Evolutionary conservation across 1,140 invertebrate species (phyloP).

Genomic region (Phthorimaea operculella): DNA sequence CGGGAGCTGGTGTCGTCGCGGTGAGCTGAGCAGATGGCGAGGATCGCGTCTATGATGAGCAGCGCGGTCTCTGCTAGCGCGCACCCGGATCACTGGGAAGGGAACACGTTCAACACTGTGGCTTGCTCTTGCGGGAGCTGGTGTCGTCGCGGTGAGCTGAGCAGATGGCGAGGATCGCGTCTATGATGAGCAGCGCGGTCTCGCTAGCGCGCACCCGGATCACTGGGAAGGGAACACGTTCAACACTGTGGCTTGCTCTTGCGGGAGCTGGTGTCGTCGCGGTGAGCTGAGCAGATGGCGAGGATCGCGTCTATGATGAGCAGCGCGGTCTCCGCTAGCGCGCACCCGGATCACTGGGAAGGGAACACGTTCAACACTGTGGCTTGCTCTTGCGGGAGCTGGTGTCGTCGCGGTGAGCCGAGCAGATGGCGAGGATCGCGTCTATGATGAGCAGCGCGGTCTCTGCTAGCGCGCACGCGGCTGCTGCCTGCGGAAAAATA

Average conservation of each 20-base stretch:
- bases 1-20: slow-evolving; percentile 30
- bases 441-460: slow-evolving; percentile 11
- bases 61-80: slow-evolving; percentile 32
- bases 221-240: too few relatives aligned
- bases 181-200: slow-evolving; percentile 20
- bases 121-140: slow-evolving; percentile 16
- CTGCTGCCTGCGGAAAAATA: too few relatives aligned
- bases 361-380: too few relatives aligned
- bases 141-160: slow-evolving; percentile 35
- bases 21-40: slow-evolving; percentile 38
- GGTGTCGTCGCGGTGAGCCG: slow-evolving; percentile 34
- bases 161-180: slow-evolving; percentile 32
- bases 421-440: slow-evolving; percentile 34
- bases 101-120: too few relatives aligned
- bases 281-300: slow-evolving; percentile 39
- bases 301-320: too few relatives aligned
- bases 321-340: slow-evolving; percentile 30
- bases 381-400: slow-evolving; percentile 16
- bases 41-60: slow-evolving; percentile 16
- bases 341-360: too few relatives aligned
- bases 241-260: not conserved
- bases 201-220: slow-evolving; percentile 19
- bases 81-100: too few relatives aligned
- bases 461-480: not conserved
- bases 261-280: slow-evolving; percentile 28